Base-by-base conservation (phyloP, 2,113 vertebrate genomes). In the Takifugu flavidus region DNA sequence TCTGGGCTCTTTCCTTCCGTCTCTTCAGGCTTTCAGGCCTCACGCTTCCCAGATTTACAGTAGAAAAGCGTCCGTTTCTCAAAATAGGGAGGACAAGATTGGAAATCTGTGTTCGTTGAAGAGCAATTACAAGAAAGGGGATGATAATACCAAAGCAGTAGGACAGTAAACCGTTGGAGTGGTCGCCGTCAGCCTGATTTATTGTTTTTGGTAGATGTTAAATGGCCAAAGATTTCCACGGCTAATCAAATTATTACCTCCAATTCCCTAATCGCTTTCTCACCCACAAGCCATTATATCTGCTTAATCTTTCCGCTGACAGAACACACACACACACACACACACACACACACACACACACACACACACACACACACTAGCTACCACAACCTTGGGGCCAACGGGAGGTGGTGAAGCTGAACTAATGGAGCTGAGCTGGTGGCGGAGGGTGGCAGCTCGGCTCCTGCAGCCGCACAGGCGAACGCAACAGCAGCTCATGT, bases 391-490 rank as follows among this genome's bases (percentile, higher is more conserved):
- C 72, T 70, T 64, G 62, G 72, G 76, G 78, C 71, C 20, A 45
- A 56, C 65, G 80, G 43, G 59, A 82, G 72, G 77, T 77, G 79
- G 70, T 77, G 79, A 79, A 65, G 79, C 83, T 85, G 78, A 85
- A 85, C 78, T 86, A 82, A 83, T 80, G 49, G 75, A 74, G 78
- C 53, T 44, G 77, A 79, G 81, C 72, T 79, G 81, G 65, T 86
- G 79, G 77, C 80, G 77, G 77, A 68, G 79, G 81, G 69, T 85
- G 70, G 70, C 42, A 61, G 54, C n/a, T n/a, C n/a, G n/a, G n/a
- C 2, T 46, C 13, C 15, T 76, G 72, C 79, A 74, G 65, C 55
- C 65, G 69, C 58, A 69, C 34, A 70, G 67, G 61, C 62, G 25
- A 65, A 55, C 28, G 67, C 53, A 58, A 50, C 67, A 28, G 56